A percentile compares a stretch with the other conserved stretches of the same genome.
These are phyloP conservation scores for Drosophila murphyi DNA, from an alignment of 1,140 invertebrate genomes.

Conservation along the genomic window DNA sequence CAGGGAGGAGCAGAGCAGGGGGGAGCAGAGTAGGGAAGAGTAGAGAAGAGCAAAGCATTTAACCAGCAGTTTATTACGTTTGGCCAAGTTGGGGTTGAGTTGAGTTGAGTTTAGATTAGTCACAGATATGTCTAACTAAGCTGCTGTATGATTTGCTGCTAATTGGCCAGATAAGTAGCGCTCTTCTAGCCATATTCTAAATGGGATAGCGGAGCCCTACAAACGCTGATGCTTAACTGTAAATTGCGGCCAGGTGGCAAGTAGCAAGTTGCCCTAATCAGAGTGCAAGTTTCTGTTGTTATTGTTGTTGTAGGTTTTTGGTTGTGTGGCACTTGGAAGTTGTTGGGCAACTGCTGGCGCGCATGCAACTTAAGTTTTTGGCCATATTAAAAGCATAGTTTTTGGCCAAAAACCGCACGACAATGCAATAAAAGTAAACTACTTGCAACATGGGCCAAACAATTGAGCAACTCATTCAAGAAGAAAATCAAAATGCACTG, in stretches of 20 bases:
- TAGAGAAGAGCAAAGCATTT: background rate
- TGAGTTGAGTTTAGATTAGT: background rate
- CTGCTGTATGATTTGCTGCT: constrained; percentile 25
- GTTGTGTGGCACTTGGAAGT: constrained; percentile 54
- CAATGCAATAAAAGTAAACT: constrained; percentile 76
- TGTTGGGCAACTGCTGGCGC: constrained; percentile 18
- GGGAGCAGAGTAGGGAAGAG: no score
- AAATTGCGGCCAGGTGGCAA: constrained; percentile 21
- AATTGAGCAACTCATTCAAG: constrained; percentile 78
- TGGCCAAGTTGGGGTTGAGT: background rate
- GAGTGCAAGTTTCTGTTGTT: constrained; percentile 45
- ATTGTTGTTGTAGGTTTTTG: background rate
- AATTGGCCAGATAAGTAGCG: constrained; percentile 39
- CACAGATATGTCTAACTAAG: constrained; percentile 5
- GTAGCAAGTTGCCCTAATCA: constrained; percentile 43
- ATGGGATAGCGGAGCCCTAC: background rate
- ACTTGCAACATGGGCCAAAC: constrained; percentile 67
- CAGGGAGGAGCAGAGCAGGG: no score
- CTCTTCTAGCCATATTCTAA: constrained; percentile 25
- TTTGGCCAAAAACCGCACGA: constrained; percentile 70
- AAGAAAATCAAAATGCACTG: constrained; percentile 80
- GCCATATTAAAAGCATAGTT: constrained; percentile 72
- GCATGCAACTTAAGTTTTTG: constrained; percentile 52
- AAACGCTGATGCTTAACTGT: constrained; percentile 9
- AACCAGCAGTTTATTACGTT: constrained; percentile 20